phyloP scores from a whole-genome alignment of 2,888 invertebrate genomes.

The Orgyia antiqua region DNA sequence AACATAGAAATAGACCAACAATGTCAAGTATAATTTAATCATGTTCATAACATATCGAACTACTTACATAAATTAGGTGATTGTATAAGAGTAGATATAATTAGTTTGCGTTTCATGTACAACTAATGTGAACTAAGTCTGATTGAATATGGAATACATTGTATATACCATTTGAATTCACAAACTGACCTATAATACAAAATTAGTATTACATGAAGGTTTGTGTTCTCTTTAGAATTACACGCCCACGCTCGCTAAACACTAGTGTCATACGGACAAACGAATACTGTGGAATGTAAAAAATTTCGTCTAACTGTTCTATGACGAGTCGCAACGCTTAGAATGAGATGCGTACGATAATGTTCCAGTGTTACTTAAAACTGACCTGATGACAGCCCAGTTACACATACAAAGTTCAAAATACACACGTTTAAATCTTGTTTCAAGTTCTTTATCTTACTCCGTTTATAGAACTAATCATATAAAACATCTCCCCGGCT shows the following conservation, averaged over 20 bases:
- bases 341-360: slow-evolving; percentile 40
- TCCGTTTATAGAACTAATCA: slow-evolving; percentile 16
- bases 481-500: slow-evolving; percentile 14
- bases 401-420: slow-evolving; percentile 19
- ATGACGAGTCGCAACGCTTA: slow-evolving; percentile 24
- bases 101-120: slow-evolving; percentile 10
- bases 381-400: slow-evolving; percentile 28
- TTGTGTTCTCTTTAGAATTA: slow-evolving; percentile 23
- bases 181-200: slow-evolving; percentile 7
- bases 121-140: slow-evolving; percentile 9
- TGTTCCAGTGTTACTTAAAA: slow-evolving; percentile 24
- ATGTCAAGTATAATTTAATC: no score
- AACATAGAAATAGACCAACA: no score
- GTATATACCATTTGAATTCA: slow-evolving; percentile 8
- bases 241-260: slow-evolving; percentile 38
- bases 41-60: no score
- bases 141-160: slow-evolving; percentile 3
- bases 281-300: slow-evolving; percentile 53
- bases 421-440: slow-evolving; percentile 24
- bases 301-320: slow-evolving; percentile 61
- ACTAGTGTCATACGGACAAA: slow-evolving; percentile 32
- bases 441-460: slow-evolving; percentile 30
- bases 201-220: slow-evolving; percentile 9
- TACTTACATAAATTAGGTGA: slow-evolving; percentile 23
- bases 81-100: slow-evolving; percentile 18